A percentile compares a stretch with the other conserved stretches of the same genome.
phyloP scores from a whole-genome alignment of 2,797 vertebrate genomes.

The Anisognathus igniventris region DNA sequence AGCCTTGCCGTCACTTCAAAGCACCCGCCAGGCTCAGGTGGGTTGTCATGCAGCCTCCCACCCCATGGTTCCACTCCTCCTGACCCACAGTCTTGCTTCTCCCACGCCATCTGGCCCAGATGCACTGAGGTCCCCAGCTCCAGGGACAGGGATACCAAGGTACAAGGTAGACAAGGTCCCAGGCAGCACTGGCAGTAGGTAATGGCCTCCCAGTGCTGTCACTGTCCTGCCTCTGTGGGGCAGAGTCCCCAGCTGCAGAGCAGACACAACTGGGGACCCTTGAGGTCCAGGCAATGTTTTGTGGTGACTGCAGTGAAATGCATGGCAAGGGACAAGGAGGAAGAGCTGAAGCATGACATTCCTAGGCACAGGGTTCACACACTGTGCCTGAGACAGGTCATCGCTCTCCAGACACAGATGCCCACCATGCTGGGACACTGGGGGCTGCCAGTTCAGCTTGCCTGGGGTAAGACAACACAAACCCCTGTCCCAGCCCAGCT shows the following conservation, averaged over 20 bases:
- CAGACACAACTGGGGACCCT: rapidly evolving
- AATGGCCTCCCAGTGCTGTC: neutral
- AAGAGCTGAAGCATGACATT: rapidly evolving
- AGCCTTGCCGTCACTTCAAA: conserved; percentile 26
- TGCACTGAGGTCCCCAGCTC: neutral
- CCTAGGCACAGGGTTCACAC: neutral
- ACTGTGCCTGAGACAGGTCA: neutral
- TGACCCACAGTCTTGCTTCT: neutral
- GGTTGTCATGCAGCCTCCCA: neutral
- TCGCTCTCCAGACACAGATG: neutral
- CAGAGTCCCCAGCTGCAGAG: neutral
- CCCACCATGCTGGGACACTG: neutral
- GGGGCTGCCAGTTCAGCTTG: neutral
- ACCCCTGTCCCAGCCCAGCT: neutral
- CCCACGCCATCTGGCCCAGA: neutral
- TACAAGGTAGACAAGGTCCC: neutral
- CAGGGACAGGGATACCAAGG: neutral
- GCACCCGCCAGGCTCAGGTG: neutral
- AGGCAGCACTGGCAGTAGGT: neutral
- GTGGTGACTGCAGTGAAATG: neutral
- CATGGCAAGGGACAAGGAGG: neutral
- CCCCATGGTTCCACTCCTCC: neutral
- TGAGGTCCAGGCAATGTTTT: neutral
- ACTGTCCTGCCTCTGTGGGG: neutral
- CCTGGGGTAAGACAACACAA: neutral